Base-by-base conservation (phyloP, 2,113 vertebrate species). In the Gymnorhina tibicen region DNA sequence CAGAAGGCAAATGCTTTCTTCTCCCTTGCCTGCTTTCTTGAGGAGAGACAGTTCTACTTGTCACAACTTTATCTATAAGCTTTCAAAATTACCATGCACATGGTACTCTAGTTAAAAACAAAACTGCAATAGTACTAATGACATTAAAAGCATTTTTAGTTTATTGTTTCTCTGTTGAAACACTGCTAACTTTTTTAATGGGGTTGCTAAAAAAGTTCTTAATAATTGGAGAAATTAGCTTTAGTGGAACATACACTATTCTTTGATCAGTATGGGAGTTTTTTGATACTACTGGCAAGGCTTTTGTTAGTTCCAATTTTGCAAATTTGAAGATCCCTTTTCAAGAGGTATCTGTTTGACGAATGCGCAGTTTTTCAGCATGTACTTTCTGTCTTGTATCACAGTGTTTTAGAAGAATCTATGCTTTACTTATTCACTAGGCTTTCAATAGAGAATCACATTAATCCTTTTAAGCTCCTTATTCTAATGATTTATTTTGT, bases 401-500 rank as follows among this genome's bases (percentile, higher is more conserved):
- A 97, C 94, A 96, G 96, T 97, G 94, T 98, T 98, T 97, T 96
- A 97, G 96, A 97, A 98, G 97, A 98, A 97, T 98, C 97, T 97
- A 68, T 95, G 97, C 97, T 97, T 98, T 98, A 98, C 98, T 98
- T 97, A 98, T 97, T 98, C 98, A 96, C 97, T 95, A 97, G 97
- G 98, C 98, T 98, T 98, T 98, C 98, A 98, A 98, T 98, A 97
- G 98, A 98, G 97, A 98, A 98, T 98, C 97, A 97, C 98, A 98
- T 99, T 99, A 99, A 99, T 99, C 98, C 98, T 98, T 98, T 98
- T 98, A 99, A 99, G 98, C 98, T 98, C 97, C 98, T 99, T 98
- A 98, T 98, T 98, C 98, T 99, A 99, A 99, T 99, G 98, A 99
- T 99, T 98, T 98, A 99, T 99, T 99, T 99, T 98, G 98, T 97